A percentile compares a stretch with the other conserved stretches of the same genome.
These are phyloP conservation scores for Meandrina meandrites DNA, from an alignment of 92 coral and sea anemone genomes.

Conservation along the genomic window DNA sequence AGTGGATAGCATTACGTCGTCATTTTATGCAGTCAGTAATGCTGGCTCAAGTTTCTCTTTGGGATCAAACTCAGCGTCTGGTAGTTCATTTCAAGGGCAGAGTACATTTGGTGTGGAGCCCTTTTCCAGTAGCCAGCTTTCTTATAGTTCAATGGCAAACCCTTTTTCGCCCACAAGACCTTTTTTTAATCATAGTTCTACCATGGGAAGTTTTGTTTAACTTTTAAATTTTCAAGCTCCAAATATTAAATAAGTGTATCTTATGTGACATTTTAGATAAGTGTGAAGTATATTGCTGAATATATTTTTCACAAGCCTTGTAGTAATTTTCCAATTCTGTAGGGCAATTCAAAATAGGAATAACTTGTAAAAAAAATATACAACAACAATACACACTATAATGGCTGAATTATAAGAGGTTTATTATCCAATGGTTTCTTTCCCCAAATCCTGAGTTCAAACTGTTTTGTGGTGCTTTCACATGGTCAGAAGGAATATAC, in stretches of 20 bases:
- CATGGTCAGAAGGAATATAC: no score
- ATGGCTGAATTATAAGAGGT: no score
- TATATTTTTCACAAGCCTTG: no score
- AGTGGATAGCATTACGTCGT: conserved; percentile 84
- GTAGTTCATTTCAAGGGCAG: background rate
- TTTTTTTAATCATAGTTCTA: conserved; percentile 53
- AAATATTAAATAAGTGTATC: background rate
- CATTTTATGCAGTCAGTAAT: conserved; percentile 52
- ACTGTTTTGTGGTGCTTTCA: no score
- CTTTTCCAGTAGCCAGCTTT: conserved; percentile 40
- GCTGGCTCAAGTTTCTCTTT: conserved; percentile 1
- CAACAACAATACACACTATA: no score
- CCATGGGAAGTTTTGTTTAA: conserved; percentile 75
- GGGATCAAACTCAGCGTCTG: conserved; percentile 10
- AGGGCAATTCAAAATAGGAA: no score
- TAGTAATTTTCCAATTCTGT: no score
- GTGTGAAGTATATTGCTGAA: no score
- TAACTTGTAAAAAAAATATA: no score
- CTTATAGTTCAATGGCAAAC: conserved; percentile 49
- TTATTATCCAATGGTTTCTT: no score
- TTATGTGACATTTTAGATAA: no score
- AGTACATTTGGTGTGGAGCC: conserved; percentile 44
- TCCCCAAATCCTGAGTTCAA: no score
- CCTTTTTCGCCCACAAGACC: conserved; percentile 69
- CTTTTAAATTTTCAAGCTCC: background rate